phyloP scores from a whole-genome alignment of 2,797 vertebrate species.

The Aeoliscus strigatus region DNA sequence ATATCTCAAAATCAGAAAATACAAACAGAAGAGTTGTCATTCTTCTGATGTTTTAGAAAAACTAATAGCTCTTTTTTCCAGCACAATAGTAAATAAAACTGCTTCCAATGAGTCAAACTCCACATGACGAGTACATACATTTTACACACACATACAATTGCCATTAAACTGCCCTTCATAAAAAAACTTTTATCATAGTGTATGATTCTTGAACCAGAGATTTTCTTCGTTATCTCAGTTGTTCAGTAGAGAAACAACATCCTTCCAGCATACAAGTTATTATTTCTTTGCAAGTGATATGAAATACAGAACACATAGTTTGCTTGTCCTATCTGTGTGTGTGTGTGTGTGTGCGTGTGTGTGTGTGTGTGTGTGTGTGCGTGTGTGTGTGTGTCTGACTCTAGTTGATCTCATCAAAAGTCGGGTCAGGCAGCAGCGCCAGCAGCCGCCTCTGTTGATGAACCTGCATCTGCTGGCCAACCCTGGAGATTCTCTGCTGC shows the following conservation, averaged over 20 bases:
- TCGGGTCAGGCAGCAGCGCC: slow-evolving; percentile 54
- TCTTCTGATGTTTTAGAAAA: no score
- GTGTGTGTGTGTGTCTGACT: slow-evolving; percentile 9
- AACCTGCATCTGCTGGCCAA: slow-evolving; percentile 86
- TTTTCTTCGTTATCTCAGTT: no score
- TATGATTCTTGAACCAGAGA: no score
- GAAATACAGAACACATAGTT: not conserved
- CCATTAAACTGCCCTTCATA: not conserved
- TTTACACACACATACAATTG: not conserved
- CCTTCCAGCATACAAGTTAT: no score
- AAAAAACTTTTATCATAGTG: not conserved
- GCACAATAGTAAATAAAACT: no score
- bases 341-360: no score
- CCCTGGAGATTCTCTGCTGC: slow-evolving; percentile 74
- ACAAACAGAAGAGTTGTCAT: no score
- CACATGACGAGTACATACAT: not conserved
- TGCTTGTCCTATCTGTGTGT: no score
- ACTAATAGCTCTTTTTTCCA: no score
- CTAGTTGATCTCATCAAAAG: slow-evolving; percentile 61
- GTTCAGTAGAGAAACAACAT: no score
- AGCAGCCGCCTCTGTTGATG: slow-evolving; percentile 60
- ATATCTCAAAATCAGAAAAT: no score
- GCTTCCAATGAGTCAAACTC: not conserved
- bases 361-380: slow-evolving; percentile 5
- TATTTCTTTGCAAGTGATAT: not conserved